Conservation (phyloP, 2,888 invertebrate genomes). For the Mechanitis mazaeus region DNA sequence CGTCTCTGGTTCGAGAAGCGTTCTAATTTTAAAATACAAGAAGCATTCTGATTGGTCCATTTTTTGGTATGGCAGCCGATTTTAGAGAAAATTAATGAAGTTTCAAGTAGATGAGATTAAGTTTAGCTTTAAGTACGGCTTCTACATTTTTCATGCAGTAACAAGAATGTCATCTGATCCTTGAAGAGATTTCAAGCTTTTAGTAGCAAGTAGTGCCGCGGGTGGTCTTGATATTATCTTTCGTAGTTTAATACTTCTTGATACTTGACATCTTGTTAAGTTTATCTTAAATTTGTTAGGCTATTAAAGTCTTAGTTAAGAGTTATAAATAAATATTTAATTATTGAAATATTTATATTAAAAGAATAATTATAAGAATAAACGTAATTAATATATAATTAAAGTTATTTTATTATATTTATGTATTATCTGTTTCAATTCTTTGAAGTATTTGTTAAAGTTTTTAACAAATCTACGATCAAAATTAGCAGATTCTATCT, state of each 20-base stretch:
- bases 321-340: too few relatives aligned
- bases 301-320: neutral
- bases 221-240: slow-evolving; percentile 17
- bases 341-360: too few relatives aligned
- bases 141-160: slow-evolving; percentile 62
- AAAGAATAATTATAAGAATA: too few relatives aligned
- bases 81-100: slow-evolving; percentile 67
- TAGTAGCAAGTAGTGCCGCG: slow-evolving; percentile 7
- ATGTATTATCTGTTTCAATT: neutral
- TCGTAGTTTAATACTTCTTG: slow-evolving; percentile 6
- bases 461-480: neutral
- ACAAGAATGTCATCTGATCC: slow-evolving; percentile 46
- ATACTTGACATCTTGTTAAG: slow-evolving; percentile 7
- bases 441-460: neutral
- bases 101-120: slow-evolving; percentile 54
- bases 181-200: slow-evolving; percentile 26
- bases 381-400: too few relatives aligned
- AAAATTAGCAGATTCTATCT: slow-evolving; percentile 43
- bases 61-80: slow-evolving; percentile 67
- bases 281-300: neutral
- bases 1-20: slow-evolving; percentile 53
- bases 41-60: slow-evolving; percentile 56
- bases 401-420: neutral
- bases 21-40: slow-evolving; percentile 62
- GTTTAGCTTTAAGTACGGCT: slow-evolving; percentile 55